These are phyloP conservation scores for Aphelenchoides bicaudatus DNA, from an alignment of 2,888 invertebrate species.

Conservation along the genomic window DNA sequence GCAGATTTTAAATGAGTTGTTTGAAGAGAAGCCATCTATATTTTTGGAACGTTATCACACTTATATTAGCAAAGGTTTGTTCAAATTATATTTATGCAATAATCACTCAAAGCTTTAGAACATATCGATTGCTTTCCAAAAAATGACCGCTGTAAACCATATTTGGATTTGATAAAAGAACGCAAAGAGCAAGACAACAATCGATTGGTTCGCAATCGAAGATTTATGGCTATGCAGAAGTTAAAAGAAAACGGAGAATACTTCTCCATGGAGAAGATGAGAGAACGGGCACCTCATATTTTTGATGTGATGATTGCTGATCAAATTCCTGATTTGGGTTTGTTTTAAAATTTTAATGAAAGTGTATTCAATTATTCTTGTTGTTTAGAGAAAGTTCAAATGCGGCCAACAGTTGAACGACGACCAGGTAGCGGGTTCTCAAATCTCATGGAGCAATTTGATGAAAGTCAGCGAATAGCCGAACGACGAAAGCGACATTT, in stretches of 20 bases:
- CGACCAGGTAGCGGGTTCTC: constrained; percentile 38
- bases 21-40: constrained; percentile 30
- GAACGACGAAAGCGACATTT: constrained; percentile 41
- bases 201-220: constrained; percentile 32
- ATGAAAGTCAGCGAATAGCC: constrained; percentile 38
- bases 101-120: neutral
- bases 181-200: neutral
- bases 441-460: constrained; percentile 42
- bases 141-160: constrained; percentile 5
- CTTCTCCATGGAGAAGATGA: constrained; percentile 89
- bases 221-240: constrained; percentile 43
- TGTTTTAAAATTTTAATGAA: constrained; percentile 5
- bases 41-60: constrained; percentile 44
- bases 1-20: constrained; percentile 35
- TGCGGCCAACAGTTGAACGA: constrained; percentile 48
- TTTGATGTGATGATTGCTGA: constrained; percentile 85
- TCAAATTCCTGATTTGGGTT: constrained; percentile 73
- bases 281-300: constrained; percentile 80
- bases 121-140: constrained; percentile 3
- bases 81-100: neutral
- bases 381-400: constrained; percentile 38
- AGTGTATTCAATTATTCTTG: neutral
- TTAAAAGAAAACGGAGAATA: constrained; percentile 65
- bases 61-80: constrained; percentile 24
- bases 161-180: neutral